Evolutionary conservation across 2,797 vertebrate species (phyloP).

Genomic region (Bradypodion ventrale): DNA sequence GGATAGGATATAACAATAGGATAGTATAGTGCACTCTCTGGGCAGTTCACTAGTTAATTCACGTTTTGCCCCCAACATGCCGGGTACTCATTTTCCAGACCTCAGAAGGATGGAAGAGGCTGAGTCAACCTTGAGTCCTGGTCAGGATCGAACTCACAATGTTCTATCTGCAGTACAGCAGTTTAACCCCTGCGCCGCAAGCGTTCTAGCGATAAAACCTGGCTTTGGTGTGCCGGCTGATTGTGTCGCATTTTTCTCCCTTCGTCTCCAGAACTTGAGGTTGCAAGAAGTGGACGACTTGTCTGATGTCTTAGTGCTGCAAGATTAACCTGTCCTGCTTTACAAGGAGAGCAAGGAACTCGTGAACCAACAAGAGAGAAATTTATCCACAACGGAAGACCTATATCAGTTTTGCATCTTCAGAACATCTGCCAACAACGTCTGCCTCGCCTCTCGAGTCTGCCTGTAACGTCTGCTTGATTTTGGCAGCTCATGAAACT

Average conservation of each 20-base stretch:
- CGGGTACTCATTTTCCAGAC: too few relatives aligned
- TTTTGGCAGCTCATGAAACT: neutral
- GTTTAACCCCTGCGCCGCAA: too few relatives aligned
- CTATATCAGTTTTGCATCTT: rapidly evolving
- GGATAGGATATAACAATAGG: too few relatives aligned
- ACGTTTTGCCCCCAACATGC: too few relatives aligned
- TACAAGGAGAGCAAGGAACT: rapidly evolving
- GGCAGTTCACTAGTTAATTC: too few relatives aligned
- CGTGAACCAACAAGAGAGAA: rapidly evolving
- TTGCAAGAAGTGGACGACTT: constrained; percentile 88
- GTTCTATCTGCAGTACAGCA: too few relatives aligned
- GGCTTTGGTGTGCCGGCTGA: neutral
- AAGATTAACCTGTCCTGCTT: constrained; percentile 70
- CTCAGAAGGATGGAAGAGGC: too few relatives aligned
- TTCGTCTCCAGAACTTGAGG: constrained; percentile 83
- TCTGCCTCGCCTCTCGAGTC: neutral
- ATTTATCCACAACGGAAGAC: neutral
- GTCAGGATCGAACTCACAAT: too few relatives aligned
- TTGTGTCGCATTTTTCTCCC: neutral
- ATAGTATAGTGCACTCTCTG: too few relatives aligned
- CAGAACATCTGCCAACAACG: neutral
- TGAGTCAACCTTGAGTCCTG: too few relatives aligned
- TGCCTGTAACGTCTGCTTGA: rapidly evolving
- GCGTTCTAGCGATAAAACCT: too few relatives aligned
- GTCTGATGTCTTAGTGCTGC: constrained; percentile 88